Percentiles rank a stretch among this genome's conserved stretches.
These are phyloP conservation scores for Melangyna quadrimaculata DNA, from an alignment of 2,888 invertebrate species.

Conservation along the genomic window DNA sequence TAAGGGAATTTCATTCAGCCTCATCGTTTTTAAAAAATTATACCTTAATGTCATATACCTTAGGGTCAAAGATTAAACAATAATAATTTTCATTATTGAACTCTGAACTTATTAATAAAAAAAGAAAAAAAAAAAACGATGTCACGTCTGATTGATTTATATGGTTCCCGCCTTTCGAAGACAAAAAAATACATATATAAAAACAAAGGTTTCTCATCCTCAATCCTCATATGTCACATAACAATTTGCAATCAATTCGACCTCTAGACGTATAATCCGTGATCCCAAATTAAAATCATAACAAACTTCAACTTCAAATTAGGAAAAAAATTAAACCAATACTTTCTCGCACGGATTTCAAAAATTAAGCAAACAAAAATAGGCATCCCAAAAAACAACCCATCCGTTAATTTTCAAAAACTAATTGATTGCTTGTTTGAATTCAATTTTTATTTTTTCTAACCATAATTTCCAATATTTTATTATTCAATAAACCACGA, in stretches of 20 bases:
- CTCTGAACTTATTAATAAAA: background rate
- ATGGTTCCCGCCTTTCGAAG: background rate
- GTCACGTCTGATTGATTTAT: background rate
- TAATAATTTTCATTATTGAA: background rate
- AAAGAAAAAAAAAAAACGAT: background rate
- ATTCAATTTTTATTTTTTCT: conserved; percentile 28
- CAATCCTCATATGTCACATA: background rate
- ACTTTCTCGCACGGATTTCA: conserved; percentile 17
- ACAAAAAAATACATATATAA: background rate
- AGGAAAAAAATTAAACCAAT: background rate
- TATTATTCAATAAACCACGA: conserved; percentile 63
- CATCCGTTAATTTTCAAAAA: conserved; percentile 37
- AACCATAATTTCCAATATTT: conserved; percentile 56
- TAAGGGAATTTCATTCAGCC: no score
- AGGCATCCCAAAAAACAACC: background rate
- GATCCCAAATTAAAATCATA: conserved; percentile 5
- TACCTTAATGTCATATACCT: no score
- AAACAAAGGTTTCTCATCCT: background rate
- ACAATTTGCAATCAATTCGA: conserved; percentile 15
- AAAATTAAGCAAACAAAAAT: background rate
- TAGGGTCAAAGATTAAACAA: background rate
- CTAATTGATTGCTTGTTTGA: conserved; percentile 71
- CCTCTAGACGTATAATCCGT: background rate
- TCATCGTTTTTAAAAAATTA: no score
- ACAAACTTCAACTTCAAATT: background rate